A percentile compares a stretch with the other conserved stretches of the same genome.
Conservation (phyloP, 23 tunicate genomes). For the Ascidia mentula region DNA sequence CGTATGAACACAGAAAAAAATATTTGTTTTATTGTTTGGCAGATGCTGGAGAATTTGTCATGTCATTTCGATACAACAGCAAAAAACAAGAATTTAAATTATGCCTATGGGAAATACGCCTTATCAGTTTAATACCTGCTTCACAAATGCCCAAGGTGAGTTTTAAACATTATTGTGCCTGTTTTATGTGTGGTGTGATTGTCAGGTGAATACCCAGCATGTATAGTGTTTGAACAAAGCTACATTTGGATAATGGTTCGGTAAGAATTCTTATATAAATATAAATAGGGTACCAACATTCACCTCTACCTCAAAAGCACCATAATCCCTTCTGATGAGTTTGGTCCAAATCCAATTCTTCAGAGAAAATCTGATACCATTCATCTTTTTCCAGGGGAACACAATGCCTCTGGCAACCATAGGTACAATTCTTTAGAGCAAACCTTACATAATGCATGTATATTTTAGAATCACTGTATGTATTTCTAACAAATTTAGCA, state of each 20-base stretch:
- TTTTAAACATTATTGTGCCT: no score
- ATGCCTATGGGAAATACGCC: slow-evolving; percentile 41
- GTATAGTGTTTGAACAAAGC: no score
- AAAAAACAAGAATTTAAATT: slow-evolving; percentile 57
- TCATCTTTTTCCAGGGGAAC: slow-evolving; percentile 6
- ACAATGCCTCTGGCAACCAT: background rate
- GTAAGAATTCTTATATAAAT: background rate
- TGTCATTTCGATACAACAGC: slow-evolving; percentile 85
- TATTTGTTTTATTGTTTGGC: background rate
- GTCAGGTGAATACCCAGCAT: no score
- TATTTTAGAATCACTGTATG: no score
- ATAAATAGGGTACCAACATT: slow-evolving; percentile 31
- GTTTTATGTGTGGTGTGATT: no score
- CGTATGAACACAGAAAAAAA: background rate
- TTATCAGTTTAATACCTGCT: slow-evolving; percentile 37
- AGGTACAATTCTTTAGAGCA: background rate
- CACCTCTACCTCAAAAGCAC: slow-evolving; percentile 29
- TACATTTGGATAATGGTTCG: no score
- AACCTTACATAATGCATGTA: no score
- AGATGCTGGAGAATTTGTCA: slow-evolving; percentile 67
- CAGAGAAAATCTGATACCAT: slow-evolving; percentile 50
- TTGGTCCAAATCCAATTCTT: slow-evolving; percentile 18
- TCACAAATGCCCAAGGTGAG: slow-evolving; percentile 46
- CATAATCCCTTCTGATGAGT: slow-evolving; percentile 24
- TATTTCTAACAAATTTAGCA: no score